Evolutionary conservation across 1,140 invertebrate genomes (phyloP), one percentile per base, ranked within the genome.

Genomic region (Drosophila repletoides): DNA sequence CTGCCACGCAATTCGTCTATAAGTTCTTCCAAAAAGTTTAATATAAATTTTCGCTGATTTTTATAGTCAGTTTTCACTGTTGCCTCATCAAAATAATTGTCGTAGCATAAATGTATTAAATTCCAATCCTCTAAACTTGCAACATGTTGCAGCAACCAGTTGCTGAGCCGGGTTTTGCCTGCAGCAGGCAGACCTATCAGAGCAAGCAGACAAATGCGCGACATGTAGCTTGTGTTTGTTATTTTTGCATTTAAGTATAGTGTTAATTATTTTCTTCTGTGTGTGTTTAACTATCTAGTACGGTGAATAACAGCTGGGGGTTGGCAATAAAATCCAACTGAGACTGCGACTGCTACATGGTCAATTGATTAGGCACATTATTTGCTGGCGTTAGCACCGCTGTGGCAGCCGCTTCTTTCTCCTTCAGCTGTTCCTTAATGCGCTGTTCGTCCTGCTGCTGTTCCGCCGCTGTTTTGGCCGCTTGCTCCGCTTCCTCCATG

Each of bases 161-260:
- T 41, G 53, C 88, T 68, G n/a, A 89, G 74, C 0, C 36, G 22
- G 0, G 77, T 61, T 24, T 89, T 89, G 3, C 77, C 86, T 2
- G 75, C 72, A 1, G 67, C 88, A 1, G 88, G 88, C 26, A 89
- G 69, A 14, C 84, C 88, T 14, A 87, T 73, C 0, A 89, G 49
- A 1, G 67, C 74, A 9, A 87, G 29, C 4, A 89, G 28, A 29
- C 74, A 80, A 29, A 89, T 88, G 10, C 67, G 40, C 5, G 40
- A 15, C 79, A 83, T 76, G 3, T 38, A 33, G 14, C 56, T 14
- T 24, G 5, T 48, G 34, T 53, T 22, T 51, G 12, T 60, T n/a
- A n/a, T n/a, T n/a, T n/a, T 12, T 65, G 29, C 45, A 6, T 51
- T 29, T 64, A 26, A 24, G 33, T 46, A 41, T 19, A 26, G 4